phyloP scores from a whole-genome alignment of 2,797 vertebrate species.

The Pygocentrus nattereri region DNA sequence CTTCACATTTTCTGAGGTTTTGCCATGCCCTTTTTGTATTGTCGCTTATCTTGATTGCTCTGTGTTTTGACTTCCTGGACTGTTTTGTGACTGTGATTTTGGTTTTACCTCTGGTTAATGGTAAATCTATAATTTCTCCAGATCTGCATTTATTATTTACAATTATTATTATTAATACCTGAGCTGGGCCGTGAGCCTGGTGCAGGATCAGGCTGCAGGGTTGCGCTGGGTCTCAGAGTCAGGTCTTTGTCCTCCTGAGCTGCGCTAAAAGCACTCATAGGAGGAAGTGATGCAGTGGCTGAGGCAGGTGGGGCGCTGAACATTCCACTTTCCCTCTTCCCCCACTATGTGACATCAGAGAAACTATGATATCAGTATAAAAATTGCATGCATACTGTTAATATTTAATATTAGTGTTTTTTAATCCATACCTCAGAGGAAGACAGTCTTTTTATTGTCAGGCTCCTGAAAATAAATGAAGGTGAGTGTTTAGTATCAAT shows the following conservation, averaged over 20 bases:
- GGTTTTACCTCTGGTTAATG: no score
- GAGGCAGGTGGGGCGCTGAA: conserved; percentile 64
- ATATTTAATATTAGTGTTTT: neutral
- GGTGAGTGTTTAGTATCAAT: neutral
- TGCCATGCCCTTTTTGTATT: no score
- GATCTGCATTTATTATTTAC: no score
- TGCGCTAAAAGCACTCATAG: conserved; percentile 68
- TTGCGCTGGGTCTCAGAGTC: conserved; percentile 72
- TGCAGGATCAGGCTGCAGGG: conserved; percentile 70
- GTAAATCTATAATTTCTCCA: no score
- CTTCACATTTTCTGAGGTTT: no score
- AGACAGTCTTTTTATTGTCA: conserved; percentile 77
- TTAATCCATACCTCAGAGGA: conserved; percentile 75
- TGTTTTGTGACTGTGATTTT: no score
- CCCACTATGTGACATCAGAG: conserved; percentile 61
- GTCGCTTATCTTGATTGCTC: no score
- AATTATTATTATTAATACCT: conserved; percentile 62
- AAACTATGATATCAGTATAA: neutral
- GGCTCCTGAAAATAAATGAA: conserved; percentile 71
- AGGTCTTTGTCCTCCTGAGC: conserved; percentile 65
- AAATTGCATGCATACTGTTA: neutral
- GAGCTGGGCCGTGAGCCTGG: conserved; percentile 63
- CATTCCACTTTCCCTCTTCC: conserved; percentile 67
- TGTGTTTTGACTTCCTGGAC: no score
- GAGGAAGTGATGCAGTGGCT: conserved; percentile 77